These are phyloP conservation scores for Drosophila mayaguana DNA, from an alignment of 2,888 invertebrate genomes.

Conservation along the genomic window DNA sequence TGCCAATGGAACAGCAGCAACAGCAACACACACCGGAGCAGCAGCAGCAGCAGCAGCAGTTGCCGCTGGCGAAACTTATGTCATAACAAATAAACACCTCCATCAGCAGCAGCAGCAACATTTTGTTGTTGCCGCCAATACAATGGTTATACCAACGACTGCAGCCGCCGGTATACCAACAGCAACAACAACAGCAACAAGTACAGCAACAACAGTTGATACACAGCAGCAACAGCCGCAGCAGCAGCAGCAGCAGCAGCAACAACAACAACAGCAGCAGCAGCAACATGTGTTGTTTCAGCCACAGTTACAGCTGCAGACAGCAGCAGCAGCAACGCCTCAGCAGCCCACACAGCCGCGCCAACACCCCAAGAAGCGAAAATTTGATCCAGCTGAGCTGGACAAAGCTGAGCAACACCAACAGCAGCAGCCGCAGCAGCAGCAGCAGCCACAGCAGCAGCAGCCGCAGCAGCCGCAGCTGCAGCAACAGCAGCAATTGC, in stretches of 20 bases:
- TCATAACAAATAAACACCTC: conserved; percentile 73
- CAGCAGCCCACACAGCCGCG: conserved; percentile 87
- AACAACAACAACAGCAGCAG: conserved; percentile 88
- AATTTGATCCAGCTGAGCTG: conserved; percentile 85
- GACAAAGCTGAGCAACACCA: conserved; percentile 78
- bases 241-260: conserved; percentile 78
- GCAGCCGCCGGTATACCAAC: conserved; percentile 85
- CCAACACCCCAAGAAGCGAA: conserved; percentile 96
- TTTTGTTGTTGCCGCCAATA: conserved; percentile 76
- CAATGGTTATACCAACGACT: conserved; percentile 82
- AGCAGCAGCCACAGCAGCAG: conserved; percentile 53
- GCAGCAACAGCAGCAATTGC: conserved; percentile 45
- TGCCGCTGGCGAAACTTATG: conserved; percentile 70
- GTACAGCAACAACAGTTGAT: conserved; percentile 74
- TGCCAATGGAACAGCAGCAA: conserved; percentile 68
- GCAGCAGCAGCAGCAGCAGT: conserved; percentile 35
- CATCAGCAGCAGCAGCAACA: conserved; percentile 58
- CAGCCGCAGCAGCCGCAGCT: conserved; percentile 27
- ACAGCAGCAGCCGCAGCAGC: conserved; percentile 46
- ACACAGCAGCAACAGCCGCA: conserved; percentile 50
- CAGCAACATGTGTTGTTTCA: conserved; percentile 89
- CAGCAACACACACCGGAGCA: conserved; percentile 48
- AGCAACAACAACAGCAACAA: conserved; percentile 84
- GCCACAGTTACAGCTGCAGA: conserved; percentile 75
- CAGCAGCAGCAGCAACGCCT: conserved; percentile 86